Base-by-base conservation (phyloP, 2,113 vertebrate species). In the Clarias gariepinus region DNA sequence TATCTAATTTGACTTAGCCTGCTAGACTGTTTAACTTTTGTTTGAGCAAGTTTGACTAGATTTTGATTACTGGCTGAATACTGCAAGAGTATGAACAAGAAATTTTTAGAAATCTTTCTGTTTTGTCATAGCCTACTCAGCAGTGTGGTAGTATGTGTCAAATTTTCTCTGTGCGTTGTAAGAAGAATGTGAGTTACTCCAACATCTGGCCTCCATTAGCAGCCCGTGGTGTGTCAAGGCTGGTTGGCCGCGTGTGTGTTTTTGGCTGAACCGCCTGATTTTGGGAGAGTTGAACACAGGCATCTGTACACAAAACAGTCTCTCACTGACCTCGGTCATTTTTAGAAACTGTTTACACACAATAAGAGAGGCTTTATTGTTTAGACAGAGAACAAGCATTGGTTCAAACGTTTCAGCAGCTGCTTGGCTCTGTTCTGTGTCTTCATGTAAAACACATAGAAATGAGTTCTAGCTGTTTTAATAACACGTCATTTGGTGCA, bases 161-260 rank as follows among this genome's bases (percentile, higher is more conserved):
- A 68, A 83, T 87, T 79, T 87, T 74, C 84, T 85, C 73, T 88
- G 58, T 85, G 33, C 82, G 52, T 61, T 76, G 71, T 87, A 90
- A 90, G 90, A 93, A 93, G 94, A 95, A 94, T 95, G 94, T 71
- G 76, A 90, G 18, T 90, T 87, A 85, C 87, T 90, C 68, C 85
- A 28, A 96, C 97, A 98, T 98, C 97, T 99, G 98, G 96, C 94
- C 95, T 88, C 93, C 93, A 96, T 99, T 96, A 97, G 89, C 91
- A 94, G 94, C 96, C 87, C 71, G 71, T 88, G 30, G 94, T 93
- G 93, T 90, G 93, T 90, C 91, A 94, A 92, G 92, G 81, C 86
- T 84, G 84, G 87, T 79, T 71, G 81, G 61, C 85, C 55, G 41
- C 68, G 60, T 87, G 64, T 82, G 84, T 85, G 81, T 89, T 84